Conservation (phyloP, 2,888 invertebrate species). For the Dermolepida albohirtum region DNA sequence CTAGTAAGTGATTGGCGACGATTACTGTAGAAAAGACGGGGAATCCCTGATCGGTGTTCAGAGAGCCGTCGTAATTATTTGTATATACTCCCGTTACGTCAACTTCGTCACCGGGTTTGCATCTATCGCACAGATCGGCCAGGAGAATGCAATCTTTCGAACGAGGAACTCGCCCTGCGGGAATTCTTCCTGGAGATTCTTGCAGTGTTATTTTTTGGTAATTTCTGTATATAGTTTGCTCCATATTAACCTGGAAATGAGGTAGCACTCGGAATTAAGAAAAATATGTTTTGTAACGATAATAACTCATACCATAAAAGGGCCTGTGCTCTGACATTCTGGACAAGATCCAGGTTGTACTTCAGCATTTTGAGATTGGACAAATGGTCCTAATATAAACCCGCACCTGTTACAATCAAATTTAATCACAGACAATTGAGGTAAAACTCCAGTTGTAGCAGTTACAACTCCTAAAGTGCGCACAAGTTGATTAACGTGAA, state of each 20-base stretch:
- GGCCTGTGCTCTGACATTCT: slow-evolving; percentile 96
- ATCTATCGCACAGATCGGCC: slow-evolving; percentile 95
- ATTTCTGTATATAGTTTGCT: slow-evolving; percentile 97
- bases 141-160: slow-evolving; percentile 96
- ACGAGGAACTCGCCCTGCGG: slow-evolving; percentile 96
- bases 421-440: slow-evolving; percentile 94
- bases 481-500: slow-evolving; percentile 94
- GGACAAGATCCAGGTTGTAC: slow-evolving; percentile 97
- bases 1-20: slow-evolving; percentile 93
- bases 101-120: slow-evolving; percentile 98
- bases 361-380: slow-evolving; percentile 93
- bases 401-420: slow-evolving; percentile 98
- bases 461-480: slow-evolving; percentile 95
- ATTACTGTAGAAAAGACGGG: slow-evolving; percentile 99
- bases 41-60: slow-evolving; percentile 96
- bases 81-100: slow-evolving; percentile 96
- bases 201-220: slow-evolving; percentile 98
- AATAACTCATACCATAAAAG: slow-evolving; percentile 79
- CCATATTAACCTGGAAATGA: slow-evolving; percentile 90
- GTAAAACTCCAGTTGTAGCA: slow-evolving; percentile 93
- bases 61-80: slow-evolving; percentile 96
- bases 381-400: slow-evolving; percentile 94
- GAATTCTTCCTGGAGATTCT: slow-evolving; percentile 97
- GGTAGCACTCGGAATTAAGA: slow-evolving; percentile 16
- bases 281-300: slow-evolving; percentile 30